Evolutionary conservation across 2,113 vertebrate genomes (phyloP).

Genomic region (Oceanodroma tethys): DNA sequence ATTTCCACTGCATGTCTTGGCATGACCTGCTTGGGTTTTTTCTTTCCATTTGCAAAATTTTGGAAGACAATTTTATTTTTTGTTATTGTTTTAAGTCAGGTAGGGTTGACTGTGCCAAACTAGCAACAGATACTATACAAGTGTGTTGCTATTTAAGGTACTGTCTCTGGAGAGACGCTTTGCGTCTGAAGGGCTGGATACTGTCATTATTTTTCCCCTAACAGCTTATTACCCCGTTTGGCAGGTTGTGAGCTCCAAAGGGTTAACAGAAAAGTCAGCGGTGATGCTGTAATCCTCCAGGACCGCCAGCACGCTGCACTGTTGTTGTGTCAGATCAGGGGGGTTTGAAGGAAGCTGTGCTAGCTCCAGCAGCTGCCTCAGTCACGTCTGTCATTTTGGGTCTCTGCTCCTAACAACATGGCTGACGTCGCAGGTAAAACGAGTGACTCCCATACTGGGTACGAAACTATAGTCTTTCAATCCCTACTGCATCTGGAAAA

Average conservation of each 20-base stretch:
- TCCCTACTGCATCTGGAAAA: background rate
- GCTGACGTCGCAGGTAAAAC: background rate
- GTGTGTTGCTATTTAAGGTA: background rate
- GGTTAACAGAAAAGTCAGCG: conserved; percentile 15
- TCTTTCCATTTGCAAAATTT: background rate
- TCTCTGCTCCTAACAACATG: conserved; percentile 34
- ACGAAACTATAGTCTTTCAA: background rate
- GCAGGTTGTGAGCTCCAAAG: background rate
- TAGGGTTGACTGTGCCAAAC: background rate
- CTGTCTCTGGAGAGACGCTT: background rate
- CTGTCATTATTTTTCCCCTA: background rate
- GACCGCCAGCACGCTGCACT: conserved; percentile 47
- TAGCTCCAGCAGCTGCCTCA: conserved; percentile 30
- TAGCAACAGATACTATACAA: background rate
- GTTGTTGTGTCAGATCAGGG: conserved; percentile 23
- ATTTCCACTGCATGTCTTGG: background rate
- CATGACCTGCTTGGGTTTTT: background rate
- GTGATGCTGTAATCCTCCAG: conserved; percentile 50
- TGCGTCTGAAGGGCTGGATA: too few species aligned
- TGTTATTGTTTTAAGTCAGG: background rate
- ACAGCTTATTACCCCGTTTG: accelerated
- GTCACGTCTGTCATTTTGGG: conserved; percentile 34
- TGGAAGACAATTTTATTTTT: background rate
- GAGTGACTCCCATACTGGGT: background rate
- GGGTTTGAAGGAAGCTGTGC: background rate